Evolutionary conservation across 2,888 invertebrate genomes (phyloP).

Genomic region (Tenodera sinensis): DNA sequence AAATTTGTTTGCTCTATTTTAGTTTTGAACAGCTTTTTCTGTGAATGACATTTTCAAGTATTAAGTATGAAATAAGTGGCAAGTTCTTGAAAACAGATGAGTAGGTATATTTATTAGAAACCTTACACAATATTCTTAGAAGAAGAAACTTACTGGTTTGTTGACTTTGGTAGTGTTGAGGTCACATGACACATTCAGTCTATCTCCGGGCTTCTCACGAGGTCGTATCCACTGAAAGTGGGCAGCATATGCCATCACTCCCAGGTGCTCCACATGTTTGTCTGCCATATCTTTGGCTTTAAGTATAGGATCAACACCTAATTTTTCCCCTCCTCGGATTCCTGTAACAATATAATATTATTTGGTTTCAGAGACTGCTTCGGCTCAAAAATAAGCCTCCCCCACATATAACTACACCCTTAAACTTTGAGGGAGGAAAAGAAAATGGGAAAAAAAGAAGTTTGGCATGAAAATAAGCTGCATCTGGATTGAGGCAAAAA

Average conservation of each 20-base stretch:
- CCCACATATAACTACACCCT: no score
- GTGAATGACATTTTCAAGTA: no score
- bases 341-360: constrained; percentile 42
- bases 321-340: constrained; percentile 56
- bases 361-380: neutral
- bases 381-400: no score
- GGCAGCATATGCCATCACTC: constrained; percentile 96
- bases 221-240: constrained; percentile 87
- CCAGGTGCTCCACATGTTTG: constrained; percentile 91
- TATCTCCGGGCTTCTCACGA: constrained; percentile 76
- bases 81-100: neutral
- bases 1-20: no score
- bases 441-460: no score
- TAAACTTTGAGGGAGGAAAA: no score
- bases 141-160: constrained; percentile 64
- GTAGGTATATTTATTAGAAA: no score
- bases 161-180: constrained; percentile 82
- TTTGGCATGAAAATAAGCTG: no score
- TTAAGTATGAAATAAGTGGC: no score
- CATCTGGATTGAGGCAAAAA: no score
- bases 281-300: constrained; percentile 93
- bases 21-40: no score
- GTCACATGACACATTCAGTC: constrained; percentile 74
- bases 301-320: constrained; percentile 85
- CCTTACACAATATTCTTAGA: constrained; percentile 9